Evolutionary conservation across 2,797 vertebrate genomes (phyloP), one percentile per base, ranked within the genome.

Genomic region (Siniperca undulata): DNA sequence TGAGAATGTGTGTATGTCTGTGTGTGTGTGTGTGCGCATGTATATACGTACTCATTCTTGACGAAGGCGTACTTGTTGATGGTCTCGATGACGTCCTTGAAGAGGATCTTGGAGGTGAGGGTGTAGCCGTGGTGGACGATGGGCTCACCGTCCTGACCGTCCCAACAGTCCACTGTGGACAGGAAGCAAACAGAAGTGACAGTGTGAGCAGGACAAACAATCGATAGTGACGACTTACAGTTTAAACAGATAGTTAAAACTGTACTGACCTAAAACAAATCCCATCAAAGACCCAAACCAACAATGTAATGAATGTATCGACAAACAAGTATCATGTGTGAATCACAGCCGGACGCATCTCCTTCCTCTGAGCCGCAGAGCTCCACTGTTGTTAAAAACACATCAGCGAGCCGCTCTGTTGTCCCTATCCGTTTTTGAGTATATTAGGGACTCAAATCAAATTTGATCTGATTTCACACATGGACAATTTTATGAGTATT

Each of bases 61-160:
- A 96, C 83, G 81, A 99, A 99, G 90, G 98, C 97, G 0, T 99
- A 97, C 91, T 98, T 99, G 96, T 99, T 99, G 96, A 99, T 98
- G 70, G 98, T 98, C 91, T 99, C 99, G 1, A 99, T 96, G 78
- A 99, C 98, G 0, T 99, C 99, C 92, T 95, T 99, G 91, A 99
- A 99, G 82, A 99, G 97, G 91, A 99, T 99, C 95, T 99, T 99
- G 90, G 99, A 99, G 78, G 99, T 99, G 85, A 99, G 91, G 0
- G 99, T 99, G 91, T 99, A 99, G 78, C 98, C 99, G 0, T 99
- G 99, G 91, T 99, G 98, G 61, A 99, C 98, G 0, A 99, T 98
- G 1, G 99, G 99, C 74, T 99, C 99, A 1, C 98, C 97, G 0
- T 99, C 99, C 0, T 97, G 98, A 52, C 99, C 98, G 0, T 99